Percentiles rank a stretch among this genome's conserved stretches.
Evolutionary conservation across 2,797 vertebrate species (phyloP).

Genomic region (Zalophus californianus): DNA sequence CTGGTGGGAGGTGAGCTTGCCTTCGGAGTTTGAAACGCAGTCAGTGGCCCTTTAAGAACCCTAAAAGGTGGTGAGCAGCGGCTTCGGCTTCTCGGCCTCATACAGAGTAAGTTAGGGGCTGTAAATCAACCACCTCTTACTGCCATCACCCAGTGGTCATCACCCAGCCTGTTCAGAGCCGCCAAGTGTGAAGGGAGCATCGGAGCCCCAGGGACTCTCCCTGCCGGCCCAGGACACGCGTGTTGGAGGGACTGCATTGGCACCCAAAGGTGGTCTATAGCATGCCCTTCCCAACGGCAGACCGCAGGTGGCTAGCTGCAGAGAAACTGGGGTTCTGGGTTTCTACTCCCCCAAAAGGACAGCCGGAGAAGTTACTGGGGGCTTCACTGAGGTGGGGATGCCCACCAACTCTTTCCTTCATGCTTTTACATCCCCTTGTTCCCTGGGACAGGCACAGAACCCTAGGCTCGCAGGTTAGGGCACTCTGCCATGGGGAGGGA

Average conservation of each 20-base stretch:
- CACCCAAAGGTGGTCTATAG: background rate
- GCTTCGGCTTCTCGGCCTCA: constrained; percentile 57
- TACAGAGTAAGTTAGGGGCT: constrained; percentile 61
- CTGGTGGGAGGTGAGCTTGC: constrained; percentile 43
- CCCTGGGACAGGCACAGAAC: background rate
- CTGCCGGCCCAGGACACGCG: rapidly evolving
- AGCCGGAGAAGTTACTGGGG: background rate
- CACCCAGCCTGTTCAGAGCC: background rate
- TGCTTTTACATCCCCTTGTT: background rate
- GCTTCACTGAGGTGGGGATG: background rate
- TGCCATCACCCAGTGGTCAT: background rate
- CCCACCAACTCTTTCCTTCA: background rate
- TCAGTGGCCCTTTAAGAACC: constrained; percentile 67
- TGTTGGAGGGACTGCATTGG: background rate
- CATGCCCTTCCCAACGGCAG: background rate
- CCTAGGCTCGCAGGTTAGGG: rapidly evolving
- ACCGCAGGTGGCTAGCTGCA: background rate
- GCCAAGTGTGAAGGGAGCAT: background rate
- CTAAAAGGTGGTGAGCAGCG: constrained; percentile 42
- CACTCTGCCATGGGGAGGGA: background rate
- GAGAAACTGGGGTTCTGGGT: background rate
- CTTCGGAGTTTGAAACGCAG: constrained; percentile 65
- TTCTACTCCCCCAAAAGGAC: background rate
- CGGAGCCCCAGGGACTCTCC: background rate
- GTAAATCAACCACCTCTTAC: constrained; percentile 39